phyloP scores from a whole-genome alignment of 2,113 vertebrate species.

The Podarcis muralis region DNA sequence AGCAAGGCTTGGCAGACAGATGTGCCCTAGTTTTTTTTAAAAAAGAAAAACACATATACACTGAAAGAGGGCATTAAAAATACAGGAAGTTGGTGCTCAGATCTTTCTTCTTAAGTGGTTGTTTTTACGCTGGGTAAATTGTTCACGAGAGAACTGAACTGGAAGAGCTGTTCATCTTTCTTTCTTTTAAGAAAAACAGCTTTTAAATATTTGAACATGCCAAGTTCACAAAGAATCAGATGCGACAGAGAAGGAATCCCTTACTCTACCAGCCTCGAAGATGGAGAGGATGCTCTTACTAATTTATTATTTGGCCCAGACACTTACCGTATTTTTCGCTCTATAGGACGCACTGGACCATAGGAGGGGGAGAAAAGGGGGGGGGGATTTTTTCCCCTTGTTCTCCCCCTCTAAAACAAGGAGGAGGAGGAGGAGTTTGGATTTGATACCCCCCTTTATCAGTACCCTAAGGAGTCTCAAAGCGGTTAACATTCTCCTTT shows the following conservation, averaged over 20 bases:
- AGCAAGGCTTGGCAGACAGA: constrained; percentile 92
- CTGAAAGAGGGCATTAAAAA: constrained; percentile 5
- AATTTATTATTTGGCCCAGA: no score
- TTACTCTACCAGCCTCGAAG: neutral
- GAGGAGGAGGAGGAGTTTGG: no score
- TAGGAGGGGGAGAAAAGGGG: no score
- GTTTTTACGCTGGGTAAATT: neutral
- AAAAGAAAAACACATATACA: constrained; percentile 16
- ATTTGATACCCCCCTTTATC: no score
- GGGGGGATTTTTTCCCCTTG: no score
- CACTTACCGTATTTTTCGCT: no score
- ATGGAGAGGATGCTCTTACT: neutral
- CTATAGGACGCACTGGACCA: no score
- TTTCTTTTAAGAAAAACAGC: neutral
- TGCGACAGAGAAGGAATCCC: neutral
- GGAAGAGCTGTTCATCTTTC: neutral
- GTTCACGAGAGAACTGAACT: neutral
- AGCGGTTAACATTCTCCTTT: no score
- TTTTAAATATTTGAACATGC: neutral
- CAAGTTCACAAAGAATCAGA: neutral
- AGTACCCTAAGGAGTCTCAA: no score
- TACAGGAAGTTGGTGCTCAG: neutral
- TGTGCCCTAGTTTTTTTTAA: constrained; percentile 81
- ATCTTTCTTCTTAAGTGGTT: neutral
- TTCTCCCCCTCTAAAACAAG: no score